These are phyloP conservation scores for Diabrotica balteata DNA, from an alignment of 2,888 invertebrate genomes.

Conservation along the genomic window DNA sequence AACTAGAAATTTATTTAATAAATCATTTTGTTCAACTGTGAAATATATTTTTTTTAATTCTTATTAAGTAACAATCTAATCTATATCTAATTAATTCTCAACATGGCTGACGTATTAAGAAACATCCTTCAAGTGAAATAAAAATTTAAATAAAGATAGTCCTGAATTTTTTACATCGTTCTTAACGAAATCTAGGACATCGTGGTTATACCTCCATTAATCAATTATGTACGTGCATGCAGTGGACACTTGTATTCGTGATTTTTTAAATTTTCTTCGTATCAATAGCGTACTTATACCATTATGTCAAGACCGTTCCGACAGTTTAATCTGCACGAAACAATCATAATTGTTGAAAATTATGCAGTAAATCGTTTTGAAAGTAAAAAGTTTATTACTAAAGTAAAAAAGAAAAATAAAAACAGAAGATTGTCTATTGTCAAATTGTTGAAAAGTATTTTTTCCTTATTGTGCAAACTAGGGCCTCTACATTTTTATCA, in stretches of 20 bases:
- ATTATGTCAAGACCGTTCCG: constrained; percentile 7
- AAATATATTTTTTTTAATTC: not conserved
- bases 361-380: too few relatives aligned
- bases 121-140: constrained; percentile 8
- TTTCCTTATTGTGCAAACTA: too few relatives aligned
- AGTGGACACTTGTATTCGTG: constrained; percentile 1
- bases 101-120: constrained; percentile 1
- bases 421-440: too few relatives aligned
- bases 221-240: constrained; percentile 1
- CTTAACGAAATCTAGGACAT: constrained; percentile 10
- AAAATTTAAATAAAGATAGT: constrained; percentile 4
- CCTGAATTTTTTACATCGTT: constrained; percentile 5
- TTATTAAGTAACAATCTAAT: constrained; percentile 6
- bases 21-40: not conserved
- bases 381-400: too few relatives aligned
- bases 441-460: too few relatives aligned
- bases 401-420: too few relatives aligned
- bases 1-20: too few relatives aligned
- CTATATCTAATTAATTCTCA: constrained; percentile 7
- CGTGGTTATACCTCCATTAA: constrained; percentile 1
- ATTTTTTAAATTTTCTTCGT: constrained; percentile 2
- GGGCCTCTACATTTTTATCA: too few relatives aligned
- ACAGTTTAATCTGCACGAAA: not conserved
- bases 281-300: not conserved
- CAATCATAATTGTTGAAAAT: too few relatives aligned